Base-by-base conservation (phyloP, 2,113 vertebrate species). In the Chloropsis hardwickii region DNA sequence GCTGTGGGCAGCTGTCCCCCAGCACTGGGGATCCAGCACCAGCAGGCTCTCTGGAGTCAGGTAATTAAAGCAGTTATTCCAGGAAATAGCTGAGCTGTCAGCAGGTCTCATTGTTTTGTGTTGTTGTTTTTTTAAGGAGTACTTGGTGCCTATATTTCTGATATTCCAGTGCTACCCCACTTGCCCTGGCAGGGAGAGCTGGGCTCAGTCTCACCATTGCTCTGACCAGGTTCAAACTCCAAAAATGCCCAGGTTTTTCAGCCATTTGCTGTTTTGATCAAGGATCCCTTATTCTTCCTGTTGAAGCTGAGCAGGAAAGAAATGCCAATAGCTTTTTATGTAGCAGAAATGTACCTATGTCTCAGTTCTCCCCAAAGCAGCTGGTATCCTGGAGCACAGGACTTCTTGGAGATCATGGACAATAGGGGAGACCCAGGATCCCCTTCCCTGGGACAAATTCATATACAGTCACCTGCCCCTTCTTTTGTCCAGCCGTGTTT, bases 231-330 rank as follows among this genome's bases (percentile, higher is more conserved):
- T 62, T 77, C 66, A 62, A 57, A 69, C 33, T 62, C 35, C 39
- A 71, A 50, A 88, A 86, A 40, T 14, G 20, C 31, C 42, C 1
- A 2, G 14, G 23, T 45, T 2, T 0, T 69, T n/a, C 3, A 5
- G 25, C 42, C 23, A 24, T 66, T 82, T 83, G 35, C 42, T 58
- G 19, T 24, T 76, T 72, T 44, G 10, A 8, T 42, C 39, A 13
- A 81, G 31, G 22, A 79, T 67, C 17, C 8, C 5, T 28, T 84
- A 5, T 53, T 90, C 12, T 17, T 82, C 25, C n/a, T 17, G 8
- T 31, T 58, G 54, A 88, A 82, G 44, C 14, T 80, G 23, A 76
- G 29, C 28, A 65, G 72, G 40, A 57, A 47, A 39, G 53, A 65
- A 79, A 57, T 47, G 14, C 20, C 25, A 27, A 6, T 12, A 8